These are phyloP conservation scores for Trichonephila clavipes DNA, from an alignment of 1,140 invertebrate species.

Conservation along the genomic window DNA sequence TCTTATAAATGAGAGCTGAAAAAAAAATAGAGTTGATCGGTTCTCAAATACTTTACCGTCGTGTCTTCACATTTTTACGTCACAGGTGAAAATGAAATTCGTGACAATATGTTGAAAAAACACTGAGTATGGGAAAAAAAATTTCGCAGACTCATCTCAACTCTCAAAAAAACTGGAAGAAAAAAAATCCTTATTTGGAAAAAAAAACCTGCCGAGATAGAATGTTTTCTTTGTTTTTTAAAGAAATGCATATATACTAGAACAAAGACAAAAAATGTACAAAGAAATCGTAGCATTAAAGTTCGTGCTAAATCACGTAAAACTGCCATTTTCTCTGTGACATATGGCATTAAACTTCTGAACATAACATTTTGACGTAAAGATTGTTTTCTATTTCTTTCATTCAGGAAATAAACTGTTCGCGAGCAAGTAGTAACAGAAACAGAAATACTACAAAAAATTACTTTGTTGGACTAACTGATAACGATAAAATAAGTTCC, in stretches of 20 bases:
- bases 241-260: neutral
- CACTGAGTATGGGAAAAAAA: neutral
- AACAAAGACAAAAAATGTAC: neutral
- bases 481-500: neutral
- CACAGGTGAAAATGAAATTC: constrained; percentile 2
- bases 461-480: too few species aligned
- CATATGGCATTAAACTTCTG: constrained; percentile 41
- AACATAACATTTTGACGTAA: constrained; percentile 21
- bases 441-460: too few species aligned
- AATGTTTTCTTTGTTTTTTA: neutral
- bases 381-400: constrained; percentile 44
- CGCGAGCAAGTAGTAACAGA: too few species aligned
- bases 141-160: neutral
- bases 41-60: neutral
- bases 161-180: neutral
- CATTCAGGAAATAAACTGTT: constrained; percentile 51
- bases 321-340: constrained; percentile 51
- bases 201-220: neutral
- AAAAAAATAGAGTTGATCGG: neutral
- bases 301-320: constrained; percentile 40
- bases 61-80: neutral
- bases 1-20: too few species aligned
- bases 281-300: constrained; percentile 1
- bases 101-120: neutral
- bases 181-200: neutral